phyloP scores from a whole-genome alignment of 2,113 vertebrate genomes.

The Pholis gunnellus region DNA sequence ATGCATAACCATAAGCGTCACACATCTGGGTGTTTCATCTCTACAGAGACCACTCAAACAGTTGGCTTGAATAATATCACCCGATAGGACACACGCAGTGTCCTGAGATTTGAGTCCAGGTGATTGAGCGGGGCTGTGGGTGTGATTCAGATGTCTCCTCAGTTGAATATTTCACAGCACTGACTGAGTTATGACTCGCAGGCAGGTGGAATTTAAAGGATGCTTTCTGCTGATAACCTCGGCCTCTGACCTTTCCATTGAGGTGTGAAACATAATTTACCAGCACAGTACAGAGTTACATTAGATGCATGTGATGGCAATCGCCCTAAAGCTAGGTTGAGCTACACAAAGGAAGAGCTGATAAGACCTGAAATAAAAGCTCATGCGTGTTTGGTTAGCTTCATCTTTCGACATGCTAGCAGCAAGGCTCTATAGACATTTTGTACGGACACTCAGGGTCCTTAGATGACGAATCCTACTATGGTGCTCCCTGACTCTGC shows the following conservation, averaged over 20 bases:
- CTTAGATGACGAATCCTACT: background rate
- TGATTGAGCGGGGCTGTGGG: conserved; percentile 30
- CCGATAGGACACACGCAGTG: background rate
- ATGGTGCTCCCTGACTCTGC: background rate
- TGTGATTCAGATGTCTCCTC: conserved; percentile 35
- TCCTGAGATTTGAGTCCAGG: conserved; percentile 50
- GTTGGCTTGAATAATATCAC: conserved; percentile 14
- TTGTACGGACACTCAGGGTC: background rate
- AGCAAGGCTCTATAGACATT: background rate
- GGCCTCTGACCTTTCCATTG: background rate
- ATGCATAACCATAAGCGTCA: background rate
- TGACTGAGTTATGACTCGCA: conserved; percentile 42
- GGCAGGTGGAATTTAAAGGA: conserved; percentile 23
- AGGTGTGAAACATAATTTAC: background rate
- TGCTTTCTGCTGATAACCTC: background rate
- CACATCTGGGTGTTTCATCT: conserved; percentile 3
- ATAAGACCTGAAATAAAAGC: conserved; percentile 2
- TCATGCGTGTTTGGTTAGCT: background rate
- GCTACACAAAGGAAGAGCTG: background rate
- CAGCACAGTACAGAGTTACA: background rate
- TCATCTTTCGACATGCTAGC: background rate
- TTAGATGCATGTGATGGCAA: conserved; percentile 6
- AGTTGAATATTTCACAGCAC: conserved; percentile 50
- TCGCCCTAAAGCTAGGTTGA: background rate
- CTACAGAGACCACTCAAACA: background rate